Conservation (phyloP, 2,797 vertebrate species). For the Hafferia zeledoni region DNA sequence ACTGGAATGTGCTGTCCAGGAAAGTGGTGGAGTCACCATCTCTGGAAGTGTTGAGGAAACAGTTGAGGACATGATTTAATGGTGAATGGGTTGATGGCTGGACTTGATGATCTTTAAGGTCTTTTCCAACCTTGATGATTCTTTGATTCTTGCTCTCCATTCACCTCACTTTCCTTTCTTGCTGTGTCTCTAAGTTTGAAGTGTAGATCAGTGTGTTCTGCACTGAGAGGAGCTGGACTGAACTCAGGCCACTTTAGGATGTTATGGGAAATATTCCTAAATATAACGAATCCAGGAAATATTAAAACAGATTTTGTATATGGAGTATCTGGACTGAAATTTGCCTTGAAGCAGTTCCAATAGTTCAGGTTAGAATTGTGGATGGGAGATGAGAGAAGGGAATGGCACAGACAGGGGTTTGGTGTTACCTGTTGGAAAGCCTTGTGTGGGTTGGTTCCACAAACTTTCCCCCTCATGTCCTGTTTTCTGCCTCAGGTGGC, state of each 20-base stretch:
- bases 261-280: not conserved
- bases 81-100: not conserved
- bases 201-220: not conserved
- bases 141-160: not conserved
- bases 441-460: not conserved
- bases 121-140: not conserved
- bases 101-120: not conserved
- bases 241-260: not conserved
- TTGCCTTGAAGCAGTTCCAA: not conserved
- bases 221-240: not conserved
- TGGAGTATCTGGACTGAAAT: not conserved
- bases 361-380: not conserved
- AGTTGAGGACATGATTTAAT: not conserved
- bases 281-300: not conserved
- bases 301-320: not conserved
- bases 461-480: not conserved
- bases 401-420: fast-evolving
- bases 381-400: not conserved
- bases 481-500: not conserved
- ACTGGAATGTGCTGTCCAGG: not conserved
- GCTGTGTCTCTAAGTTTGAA: not conserved
- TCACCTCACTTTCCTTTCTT: not conserved
- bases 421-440: not conserved
- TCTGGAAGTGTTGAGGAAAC: not conserved
- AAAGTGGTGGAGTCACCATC: too few relatives aligned